Evolutionary conservation across 2,113 vertebrate species (phyloP).

Genomic region (Nibea coibor): DNA sequence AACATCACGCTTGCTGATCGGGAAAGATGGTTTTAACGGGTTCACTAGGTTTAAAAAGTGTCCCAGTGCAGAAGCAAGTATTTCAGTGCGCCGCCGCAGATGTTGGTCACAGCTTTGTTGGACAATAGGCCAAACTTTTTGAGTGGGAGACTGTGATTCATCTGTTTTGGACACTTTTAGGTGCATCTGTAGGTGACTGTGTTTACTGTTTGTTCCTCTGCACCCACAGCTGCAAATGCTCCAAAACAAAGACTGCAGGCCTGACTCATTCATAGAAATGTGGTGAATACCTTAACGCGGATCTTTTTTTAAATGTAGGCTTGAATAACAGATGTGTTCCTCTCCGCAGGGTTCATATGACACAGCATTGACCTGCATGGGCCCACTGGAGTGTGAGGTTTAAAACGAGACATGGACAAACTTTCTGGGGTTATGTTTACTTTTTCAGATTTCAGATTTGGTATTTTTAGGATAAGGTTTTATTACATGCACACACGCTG

Average conservation of each 20-base stretch:
- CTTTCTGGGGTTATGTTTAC: background rate
- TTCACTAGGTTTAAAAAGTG: background rate
- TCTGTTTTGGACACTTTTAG: background rate
- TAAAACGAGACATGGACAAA: background rate
- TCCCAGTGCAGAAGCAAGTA: background rate
- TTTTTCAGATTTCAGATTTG: background rate
- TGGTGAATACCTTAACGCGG: constrained; percentile 16
- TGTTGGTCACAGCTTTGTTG: background rate
- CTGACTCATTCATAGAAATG: constrained; percentile 61
- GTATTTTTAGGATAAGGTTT: background rate
- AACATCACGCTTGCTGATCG: background rate
- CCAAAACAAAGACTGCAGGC: constrained; percentile 34
- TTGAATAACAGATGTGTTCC: constrained; percentile 28
- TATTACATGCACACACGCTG: no score
- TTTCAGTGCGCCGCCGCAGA: background rate
- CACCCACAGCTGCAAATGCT: constrained; percentile 63
- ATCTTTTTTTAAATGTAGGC: background rate
- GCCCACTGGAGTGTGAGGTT: background rate
- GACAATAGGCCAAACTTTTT: background rate
- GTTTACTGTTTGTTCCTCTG: constrained; percentile 43
- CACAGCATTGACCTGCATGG: constrained; percentile 4
- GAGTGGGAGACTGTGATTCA: constrained; percentile 6
- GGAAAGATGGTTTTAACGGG: no score
- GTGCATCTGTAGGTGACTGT: constrained; percentile 42
- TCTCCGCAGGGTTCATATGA: background rate